phyloP scores from a whole-genome alignment of 2,888 invertebrate genomes.

The Eristalis tenax region DNA sequence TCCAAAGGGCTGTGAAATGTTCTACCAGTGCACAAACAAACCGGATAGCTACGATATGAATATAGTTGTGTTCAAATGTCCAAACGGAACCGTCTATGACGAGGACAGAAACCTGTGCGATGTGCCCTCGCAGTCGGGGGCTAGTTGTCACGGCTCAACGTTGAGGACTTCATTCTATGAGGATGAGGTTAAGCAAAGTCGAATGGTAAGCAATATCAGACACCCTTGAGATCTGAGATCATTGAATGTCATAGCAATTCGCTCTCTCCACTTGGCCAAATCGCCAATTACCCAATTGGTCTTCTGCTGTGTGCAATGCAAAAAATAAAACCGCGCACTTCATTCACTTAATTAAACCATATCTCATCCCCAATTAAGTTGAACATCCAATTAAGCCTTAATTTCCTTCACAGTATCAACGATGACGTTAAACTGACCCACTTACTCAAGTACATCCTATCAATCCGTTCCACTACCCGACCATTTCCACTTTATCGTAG shows the following conservation, averaged over 20 bases:
- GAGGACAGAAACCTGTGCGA: constrained; percentile 88
- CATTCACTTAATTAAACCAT: background rate
- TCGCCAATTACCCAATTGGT: too few species aligned
- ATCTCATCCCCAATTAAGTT: background rate
- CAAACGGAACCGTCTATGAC: constrained; percentile 89
- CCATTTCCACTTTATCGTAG: constrained; percentile 4
- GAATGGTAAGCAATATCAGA: constrained; percentile 75
- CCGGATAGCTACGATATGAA: constrained; percentile 87
- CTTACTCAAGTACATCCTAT: background rate
- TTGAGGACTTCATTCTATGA: constrained; percentile 74
- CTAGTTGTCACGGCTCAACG: constrained; percentile 70
- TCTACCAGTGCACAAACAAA: constrained; percentile 90
- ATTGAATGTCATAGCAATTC: too few species aligned
- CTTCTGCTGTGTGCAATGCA: too few species aligned
- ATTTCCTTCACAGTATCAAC: background rate
- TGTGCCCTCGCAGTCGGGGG: constrained; percentile 83
- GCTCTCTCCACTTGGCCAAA: too few species aligned
- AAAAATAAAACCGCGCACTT: background rate
- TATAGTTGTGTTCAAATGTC: constrained; percentile 88
- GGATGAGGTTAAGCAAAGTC: constrained; percentile 74
- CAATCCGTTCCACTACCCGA: background rate
- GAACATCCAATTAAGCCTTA: background rate
- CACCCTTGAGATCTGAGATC: background rate
- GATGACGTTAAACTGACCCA: constrained; percentile 8
- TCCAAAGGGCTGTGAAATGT: constrained; percentile 91